Conservation (phyloP, 2,888 invertebrate genomes). For the Phengaris alcon region DNA sequence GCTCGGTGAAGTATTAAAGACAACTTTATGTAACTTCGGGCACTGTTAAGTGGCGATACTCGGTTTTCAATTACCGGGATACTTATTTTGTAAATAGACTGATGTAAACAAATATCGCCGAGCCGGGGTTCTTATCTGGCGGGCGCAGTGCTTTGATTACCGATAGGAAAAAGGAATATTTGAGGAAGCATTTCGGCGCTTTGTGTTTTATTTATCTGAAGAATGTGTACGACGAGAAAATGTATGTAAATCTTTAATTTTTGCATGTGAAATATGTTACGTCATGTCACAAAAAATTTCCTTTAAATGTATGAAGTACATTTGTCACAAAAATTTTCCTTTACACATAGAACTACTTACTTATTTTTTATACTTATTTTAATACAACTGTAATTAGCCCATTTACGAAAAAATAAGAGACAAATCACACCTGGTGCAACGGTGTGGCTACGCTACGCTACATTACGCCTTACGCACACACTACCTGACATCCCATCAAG, state of each 20-base stretch:
- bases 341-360: not conserved
- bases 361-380: not conserved
- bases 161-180: slow-evolving; percentile 69
- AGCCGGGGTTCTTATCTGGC: slow-evolving; percentile 74
- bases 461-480: not conserved
- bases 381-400: too few relatives aligned
- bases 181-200: slow-evolving; percentile 66
- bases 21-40: slow-evolving; percentile 18
- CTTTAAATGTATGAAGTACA: not conserved
- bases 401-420: not conserved
- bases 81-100: slow-evolving; percentile 70
- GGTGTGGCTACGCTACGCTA: not conserved
- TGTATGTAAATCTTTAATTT: slow-evolving; percentile 11
- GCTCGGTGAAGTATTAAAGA: slow-evolving; percentile 13
- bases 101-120: slow-evolving; percentile 60
- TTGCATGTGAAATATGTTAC: not conserved
- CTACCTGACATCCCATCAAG: not conserved
- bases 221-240: slow-evolving; percentile 13
- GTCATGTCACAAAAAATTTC: not conserved
- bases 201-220: slow-evolving; percentile 66
- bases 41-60: slow-evolving; percentile 28
- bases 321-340: not conserved
- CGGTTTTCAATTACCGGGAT: slow-evolving; percentile 40
- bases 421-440: not conserved
- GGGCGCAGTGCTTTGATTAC: slow-evolving; percentile 75